phyloP scores from a whole-genome alignment of 2,113 vertebrate species.

The Lethenteron reissneri region DNA sequence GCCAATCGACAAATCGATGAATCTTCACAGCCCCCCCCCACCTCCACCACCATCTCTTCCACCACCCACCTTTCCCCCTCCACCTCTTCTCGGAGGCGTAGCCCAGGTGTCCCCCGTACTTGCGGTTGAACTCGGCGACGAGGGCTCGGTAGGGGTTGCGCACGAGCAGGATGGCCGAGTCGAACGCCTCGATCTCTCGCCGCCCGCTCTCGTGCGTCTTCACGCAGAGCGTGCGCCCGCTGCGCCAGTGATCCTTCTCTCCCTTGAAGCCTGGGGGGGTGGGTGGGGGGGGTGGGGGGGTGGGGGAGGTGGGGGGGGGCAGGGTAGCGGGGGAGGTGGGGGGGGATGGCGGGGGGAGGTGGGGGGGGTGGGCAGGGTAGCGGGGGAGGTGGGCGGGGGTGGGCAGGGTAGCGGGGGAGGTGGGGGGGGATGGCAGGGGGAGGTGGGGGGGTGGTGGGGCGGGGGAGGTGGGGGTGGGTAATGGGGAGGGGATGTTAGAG shows the following conservation, averaged over 20 bases:
- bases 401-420: too few species aligned
- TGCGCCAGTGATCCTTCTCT: conserved; percentile 78
- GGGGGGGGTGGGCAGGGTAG: too few species aligned
- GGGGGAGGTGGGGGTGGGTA: too few species aligned
- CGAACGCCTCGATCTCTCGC: conserved; percentile 80
- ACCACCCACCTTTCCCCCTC: conserved; percentile 61
- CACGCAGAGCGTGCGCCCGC: conserved; percentile 68
- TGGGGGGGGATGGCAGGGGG: too few species aligned
- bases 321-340: too few species aligned
- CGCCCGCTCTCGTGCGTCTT: conserved; percentile 84
- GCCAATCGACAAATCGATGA: not conserved
- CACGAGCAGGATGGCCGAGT: conserved; percentile 61
- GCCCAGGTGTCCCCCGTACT: conserved; percentile 77
- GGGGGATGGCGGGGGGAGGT: too few species aligned
- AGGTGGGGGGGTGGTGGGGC: too few species aligned
- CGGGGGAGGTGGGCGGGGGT: too few species aligned
- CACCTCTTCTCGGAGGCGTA: conserved; percentile 79
- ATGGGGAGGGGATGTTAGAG: too few species aligned
- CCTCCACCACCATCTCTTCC: not conserved
- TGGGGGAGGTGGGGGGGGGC: too few species aligned
- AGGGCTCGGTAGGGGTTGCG: conserved; percentile 89
- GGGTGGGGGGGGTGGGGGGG: too few species aligned
- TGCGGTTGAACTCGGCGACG: conserved; percentile 94
- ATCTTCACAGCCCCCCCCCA: not conserved
- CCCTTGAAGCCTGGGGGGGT: conserved; percentile 61